These are phyloP conservation scores for Synergus laeviventris DNA, from an alignment of 2,888 invertebrate genomes.

Conservation along the genomic window DNA sequence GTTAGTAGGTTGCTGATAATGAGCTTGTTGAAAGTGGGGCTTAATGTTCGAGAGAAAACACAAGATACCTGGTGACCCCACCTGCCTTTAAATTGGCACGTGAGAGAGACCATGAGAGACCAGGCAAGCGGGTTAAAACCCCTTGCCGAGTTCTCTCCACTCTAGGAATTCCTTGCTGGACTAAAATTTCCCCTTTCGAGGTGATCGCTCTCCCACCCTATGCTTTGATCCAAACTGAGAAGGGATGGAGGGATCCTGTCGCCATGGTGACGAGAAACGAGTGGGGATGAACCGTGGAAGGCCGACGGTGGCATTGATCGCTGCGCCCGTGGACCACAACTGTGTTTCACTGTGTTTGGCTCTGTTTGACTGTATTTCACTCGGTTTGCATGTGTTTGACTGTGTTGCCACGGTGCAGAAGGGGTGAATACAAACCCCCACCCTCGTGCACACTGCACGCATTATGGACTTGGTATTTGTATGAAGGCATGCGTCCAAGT, in stretches of 20 bases:
- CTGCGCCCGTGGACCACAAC: conserved; percentile 68
- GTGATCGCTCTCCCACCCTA: conserved; percentile 62
- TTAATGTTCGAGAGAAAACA: conserved; percentile 44
- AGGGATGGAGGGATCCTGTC: conserved; percentile 71
- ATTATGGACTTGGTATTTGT: conserved; percentile 64
- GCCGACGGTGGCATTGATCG: conserved; percentile 73
- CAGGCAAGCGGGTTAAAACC: conserved; percentile 44
- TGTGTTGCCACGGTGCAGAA: conserved; percentile 64
- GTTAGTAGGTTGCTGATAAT: not conserved
- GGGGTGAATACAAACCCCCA: conserved; percentile 67
- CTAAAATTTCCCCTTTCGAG: conserved; percentile 59
- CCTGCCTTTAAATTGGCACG: conserved; percentile 25
- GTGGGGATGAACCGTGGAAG: conserved; percentile 63
- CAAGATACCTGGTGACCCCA: conserved; percentile 42
- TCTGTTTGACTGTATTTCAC: not conserved
- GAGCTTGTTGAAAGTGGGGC: conserved; percentile 16
- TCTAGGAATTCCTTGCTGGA: conserved; percentile 63
- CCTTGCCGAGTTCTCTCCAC: conserved; percentile 43
- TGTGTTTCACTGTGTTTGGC: conserved; percentile 39
- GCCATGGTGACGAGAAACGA: conserved; percentile 66
- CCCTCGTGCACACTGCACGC: conserved; percentile 57
- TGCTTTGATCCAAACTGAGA: conserved; percentile 48
- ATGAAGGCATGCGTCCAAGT: conserved; percentile 67
- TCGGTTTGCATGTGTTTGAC: not conserved
- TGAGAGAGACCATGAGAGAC: not conserved